Evolutionary conservation across 2,113 vertebrate genomes (phyloP).

Genomic region (Hydrolagus affinis): DNA sequence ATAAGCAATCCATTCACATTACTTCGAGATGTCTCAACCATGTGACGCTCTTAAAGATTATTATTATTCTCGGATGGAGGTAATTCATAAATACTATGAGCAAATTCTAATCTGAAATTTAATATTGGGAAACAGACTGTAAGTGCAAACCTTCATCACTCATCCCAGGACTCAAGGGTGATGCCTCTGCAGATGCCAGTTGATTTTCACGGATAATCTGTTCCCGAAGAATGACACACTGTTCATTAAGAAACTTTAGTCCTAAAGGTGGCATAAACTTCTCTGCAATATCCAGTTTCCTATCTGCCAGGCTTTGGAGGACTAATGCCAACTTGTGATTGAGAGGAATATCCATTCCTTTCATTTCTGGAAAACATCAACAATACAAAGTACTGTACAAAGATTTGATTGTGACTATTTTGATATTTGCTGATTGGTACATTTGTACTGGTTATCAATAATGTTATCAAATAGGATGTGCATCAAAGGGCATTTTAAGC

Average conservation of each 20-base stretch:
- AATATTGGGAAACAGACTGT: background rate
- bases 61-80: too few relatives aligned
- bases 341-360: background rate
- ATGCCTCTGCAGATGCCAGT: background rate
- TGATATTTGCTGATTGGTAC: too few relatives aligned
- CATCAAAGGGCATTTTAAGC: too few relatives aligned
- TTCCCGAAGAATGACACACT: background rate
- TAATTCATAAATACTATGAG: too few relatives aligned
- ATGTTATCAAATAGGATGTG: too few relatives aligned
- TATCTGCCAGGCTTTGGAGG: background rate
- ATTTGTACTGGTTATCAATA: too few relatives aligned
- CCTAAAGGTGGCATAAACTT: background rate
- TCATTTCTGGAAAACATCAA: background rate
- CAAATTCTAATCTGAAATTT: background rate
- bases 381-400: too few relatives aligned
- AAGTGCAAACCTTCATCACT: background rate
- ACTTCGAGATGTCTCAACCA: too few relatives aligned
- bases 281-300: background rate
- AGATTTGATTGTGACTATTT: too few relatives aligned
- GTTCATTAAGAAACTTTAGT: background rate
- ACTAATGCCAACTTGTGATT: background rate
- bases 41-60: too few relatives aligned
- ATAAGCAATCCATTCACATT: too few relatives aligned
- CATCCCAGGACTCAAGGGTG: background rate
- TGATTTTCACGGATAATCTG: slow-evolving; percentile 24